Percentiles rank a stretch among this genome's conserved stretches.
Conservation (phyloP, 2,888 invertebrate species). For the Macrosiphum euphorbiae region DNA sequence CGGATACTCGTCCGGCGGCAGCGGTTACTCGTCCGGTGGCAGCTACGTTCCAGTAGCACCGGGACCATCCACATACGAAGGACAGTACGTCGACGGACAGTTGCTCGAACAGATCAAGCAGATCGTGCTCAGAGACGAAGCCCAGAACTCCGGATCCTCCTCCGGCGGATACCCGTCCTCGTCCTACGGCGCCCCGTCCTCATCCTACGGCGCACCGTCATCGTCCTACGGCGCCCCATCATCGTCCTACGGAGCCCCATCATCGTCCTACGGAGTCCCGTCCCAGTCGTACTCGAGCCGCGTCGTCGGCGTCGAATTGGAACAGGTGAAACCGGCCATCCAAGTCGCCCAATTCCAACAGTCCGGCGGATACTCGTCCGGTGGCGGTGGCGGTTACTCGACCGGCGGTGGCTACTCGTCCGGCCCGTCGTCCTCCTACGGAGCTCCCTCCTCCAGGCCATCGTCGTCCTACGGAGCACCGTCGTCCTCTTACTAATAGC, state of each 20-base stretch:
- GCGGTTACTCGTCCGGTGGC: constrained; percentile 71
- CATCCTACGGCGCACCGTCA: constrained; percentile 68
- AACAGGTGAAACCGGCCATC: constrained; percentile 87
- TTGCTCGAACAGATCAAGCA: constrained; percentile 87
- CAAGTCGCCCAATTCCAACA: constrained; percentile 89
- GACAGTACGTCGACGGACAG: constrained; percentile 84
- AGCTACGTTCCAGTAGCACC: constrained; percentile 78
- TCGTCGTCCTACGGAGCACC: constrained; percentile 81
- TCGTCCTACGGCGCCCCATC: constrained; percentile 68
- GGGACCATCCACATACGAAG: constrained; percentile 86
- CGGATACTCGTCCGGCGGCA: constrained; percentile 69
- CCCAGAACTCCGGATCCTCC: constrained; percentile 69
- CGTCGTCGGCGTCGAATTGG: constrained; percentile 87
- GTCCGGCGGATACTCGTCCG: constrained; percentile 70
- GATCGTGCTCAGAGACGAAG: constrained; percentile 86
- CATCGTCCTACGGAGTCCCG: constrained; percentile 72
- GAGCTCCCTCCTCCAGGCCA: constrained; percentile 76
- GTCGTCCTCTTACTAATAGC: constrained; percentile 67
- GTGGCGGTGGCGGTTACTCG: constrained; percentile 74
- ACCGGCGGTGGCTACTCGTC: constrained; percentile 75
- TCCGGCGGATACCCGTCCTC: constrained; percentile 71
- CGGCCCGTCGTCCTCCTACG: constrained; percentile 79
- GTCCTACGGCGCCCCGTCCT: constrained; percentile 68
- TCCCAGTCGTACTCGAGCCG: constrained; percentile 74
- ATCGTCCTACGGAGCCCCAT: constrained; percentile 69